Conservation (phyloP, 2,113 vertebrate species). For the Pitta sordida region DNA sequence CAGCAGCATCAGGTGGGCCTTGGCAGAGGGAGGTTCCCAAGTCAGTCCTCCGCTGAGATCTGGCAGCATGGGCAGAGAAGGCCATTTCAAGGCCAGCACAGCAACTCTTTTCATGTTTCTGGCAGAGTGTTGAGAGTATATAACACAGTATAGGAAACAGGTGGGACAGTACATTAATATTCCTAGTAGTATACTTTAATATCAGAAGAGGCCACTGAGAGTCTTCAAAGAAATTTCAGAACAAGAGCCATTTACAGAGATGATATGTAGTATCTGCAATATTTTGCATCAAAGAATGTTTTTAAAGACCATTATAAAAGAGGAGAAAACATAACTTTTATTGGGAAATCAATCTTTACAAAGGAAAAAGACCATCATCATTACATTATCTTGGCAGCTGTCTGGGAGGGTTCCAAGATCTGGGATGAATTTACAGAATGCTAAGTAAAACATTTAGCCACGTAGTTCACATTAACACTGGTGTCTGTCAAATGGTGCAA, state of each 20-base stretch:
- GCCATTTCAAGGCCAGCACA: not conserved
- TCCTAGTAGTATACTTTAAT: not conserved
- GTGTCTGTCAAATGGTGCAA: not conserved
- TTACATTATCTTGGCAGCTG: not conserved
- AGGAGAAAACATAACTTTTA: not conserved
- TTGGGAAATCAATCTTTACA: not conserved
- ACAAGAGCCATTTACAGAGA: not conserved
- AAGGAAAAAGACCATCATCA: not conserved
- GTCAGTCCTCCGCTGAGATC: too few relatives aligned
- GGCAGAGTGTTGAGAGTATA: not conserved
- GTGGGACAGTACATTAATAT: constrained; percentile 25
- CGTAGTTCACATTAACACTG: not conserved
- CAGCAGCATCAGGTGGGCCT: too few relatives aligned
- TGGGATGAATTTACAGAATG: not conserved
- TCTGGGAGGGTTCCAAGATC: not conserved
- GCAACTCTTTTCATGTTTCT: not conserved
- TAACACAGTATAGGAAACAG: constrained; percentile 19
- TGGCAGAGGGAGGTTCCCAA: too few relatives aligned
- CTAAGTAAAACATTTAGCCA: not conserved
- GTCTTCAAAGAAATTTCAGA: constrained; percentile 14
- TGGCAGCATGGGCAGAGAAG: too few relatives aligned
- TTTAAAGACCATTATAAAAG: not conserved
- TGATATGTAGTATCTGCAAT: not conserved
- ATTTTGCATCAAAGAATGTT: constrained; percentile 19
- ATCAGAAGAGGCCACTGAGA: not conserved